A percentile compares a stretch with the other conserved stretches of the same genome.
phyloP scores from a whole-genome alignment of 2,888 invertebrate species.

The Hyalella azteca region DNA sequence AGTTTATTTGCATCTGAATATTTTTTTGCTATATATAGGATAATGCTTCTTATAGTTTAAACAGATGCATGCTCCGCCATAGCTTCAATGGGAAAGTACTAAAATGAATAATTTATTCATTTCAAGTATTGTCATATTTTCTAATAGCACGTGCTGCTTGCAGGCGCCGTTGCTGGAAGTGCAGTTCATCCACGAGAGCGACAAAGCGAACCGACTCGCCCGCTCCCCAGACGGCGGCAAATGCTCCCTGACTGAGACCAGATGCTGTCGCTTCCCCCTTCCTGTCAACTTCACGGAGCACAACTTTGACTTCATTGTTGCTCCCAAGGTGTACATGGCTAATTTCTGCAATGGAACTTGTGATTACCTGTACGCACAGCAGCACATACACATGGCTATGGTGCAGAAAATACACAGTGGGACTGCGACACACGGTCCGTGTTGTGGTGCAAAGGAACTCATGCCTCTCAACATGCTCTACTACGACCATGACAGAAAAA shows the following conservation, averaged over 20 bases:
- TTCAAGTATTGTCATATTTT: too few relatives aligned
- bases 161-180: conserved; percentile 61
- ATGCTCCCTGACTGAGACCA: conserved; percentile 69
- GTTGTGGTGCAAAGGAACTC: conserved; percentile 56
- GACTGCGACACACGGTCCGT: conserved; percentile 52
- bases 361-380: conserved; percentile 66
- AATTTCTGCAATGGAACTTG: conserved; percentile 97
- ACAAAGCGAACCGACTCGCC: conserved; percentile 23
- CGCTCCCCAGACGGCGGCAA: conserved; percentile 13
- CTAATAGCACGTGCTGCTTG: conserved; percentile 22
- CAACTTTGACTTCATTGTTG: conserved; percentile 98
- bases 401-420: conserved; percentile 54
- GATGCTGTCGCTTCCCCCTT: conserved; percentile 93
- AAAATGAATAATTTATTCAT: too few relatives aligned
- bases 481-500: conserved; percentile 55
- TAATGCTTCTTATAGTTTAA: too few relatives aligned
- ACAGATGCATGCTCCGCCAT: too few relatives aligned
- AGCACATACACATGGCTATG: conserved; percentile 56
- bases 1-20: too few relatives aligned
- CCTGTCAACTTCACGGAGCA: conserved; percentile 92
- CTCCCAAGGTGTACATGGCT: conserved; percentile 91
- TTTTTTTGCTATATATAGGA: too few relatives aligned
- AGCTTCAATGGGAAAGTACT: too few relatives aligned
- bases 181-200: conserved; percentile 58
- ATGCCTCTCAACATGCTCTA: conserved; percentile 58